Percentiles rank a stretch among this genome's conserved stretches.
These are phyloP conservation scores for Nibea coibor DNA, from an alignment of 2,113 vertebrate species.

Conservation along the genomic window DNA sequence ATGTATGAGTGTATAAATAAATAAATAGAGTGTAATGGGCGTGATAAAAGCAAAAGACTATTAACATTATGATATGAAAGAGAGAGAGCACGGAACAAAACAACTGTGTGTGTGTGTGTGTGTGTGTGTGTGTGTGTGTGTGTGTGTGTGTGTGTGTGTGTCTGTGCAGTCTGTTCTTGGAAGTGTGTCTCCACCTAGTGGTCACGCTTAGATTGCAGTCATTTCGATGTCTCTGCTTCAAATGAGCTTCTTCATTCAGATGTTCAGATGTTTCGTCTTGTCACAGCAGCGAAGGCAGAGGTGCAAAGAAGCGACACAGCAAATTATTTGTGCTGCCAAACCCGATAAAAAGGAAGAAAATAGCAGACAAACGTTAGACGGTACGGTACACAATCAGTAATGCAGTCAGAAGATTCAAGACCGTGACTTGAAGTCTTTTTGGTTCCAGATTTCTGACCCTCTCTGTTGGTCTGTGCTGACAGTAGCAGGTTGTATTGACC, in stretches of 20 bases:
- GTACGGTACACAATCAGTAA: too few species aligned
- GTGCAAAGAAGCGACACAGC: neutral
- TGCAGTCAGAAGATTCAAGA: too few species aligned
- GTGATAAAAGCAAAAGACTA: neutral
- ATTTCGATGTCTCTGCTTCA: neutral
- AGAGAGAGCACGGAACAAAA: neutral
- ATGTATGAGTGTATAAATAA: neutral
- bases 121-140: neutral
- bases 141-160: neutral
- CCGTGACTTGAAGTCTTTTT: neutral
- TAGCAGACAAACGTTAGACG: neutral
- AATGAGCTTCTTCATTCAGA: neutral
- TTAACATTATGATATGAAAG: too few species aligned
- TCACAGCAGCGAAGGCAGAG: neutral
- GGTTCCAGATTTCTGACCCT: neutral
- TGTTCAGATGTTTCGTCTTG: neutral
- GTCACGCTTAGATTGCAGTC: neutral
- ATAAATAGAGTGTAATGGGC: neutral
- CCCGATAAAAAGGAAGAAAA: neutral
- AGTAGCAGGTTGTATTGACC: slow-evolving; percentile 5
- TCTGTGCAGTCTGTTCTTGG: slow-evolving; percentile 10
- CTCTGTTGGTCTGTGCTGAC: neutral
- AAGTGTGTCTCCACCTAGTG: slow-evolving; percentile 74
- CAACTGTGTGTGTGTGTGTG: neutral
- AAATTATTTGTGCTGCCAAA: neutral